Percentiles rank a stretch among this genome's conserved stretches.
Evolutionary conservation across 2,113 vertebrate species (phyloP).

Genomic region (Polyodon spathula): DNA sequence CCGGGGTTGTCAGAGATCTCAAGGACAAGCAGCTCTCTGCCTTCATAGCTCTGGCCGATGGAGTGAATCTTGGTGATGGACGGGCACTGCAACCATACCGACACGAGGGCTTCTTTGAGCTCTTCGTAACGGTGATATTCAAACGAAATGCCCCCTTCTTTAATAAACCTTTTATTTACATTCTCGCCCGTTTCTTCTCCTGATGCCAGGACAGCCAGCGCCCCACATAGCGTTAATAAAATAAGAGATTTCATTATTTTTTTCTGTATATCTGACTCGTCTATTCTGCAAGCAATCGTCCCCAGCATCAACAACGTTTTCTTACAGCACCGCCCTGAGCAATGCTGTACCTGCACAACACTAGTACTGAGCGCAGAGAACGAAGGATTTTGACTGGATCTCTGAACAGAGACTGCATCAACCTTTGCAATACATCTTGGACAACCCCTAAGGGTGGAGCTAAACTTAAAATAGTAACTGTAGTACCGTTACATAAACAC

Average conservation of each 20-base stretch:
- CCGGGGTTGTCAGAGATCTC: constrained; percentile 91
- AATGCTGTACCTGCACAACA: neutral
- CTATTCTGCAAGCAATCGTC: neutral
- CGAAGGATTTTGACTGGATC: no score
- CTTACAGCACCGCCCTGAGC: constrained; percentile 32
- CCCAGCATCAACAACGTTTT: constrained; percentile 22
- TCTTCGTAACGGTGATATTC: constrained; percentile 95
- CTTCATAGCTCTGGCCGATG: constrained; percentile 84
- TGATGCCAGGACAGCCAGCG: constrained; percentile 29
- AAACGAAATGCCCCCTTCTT: constrained; percentile 73
- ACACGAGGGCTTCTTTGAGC: constrained; percentile 88
- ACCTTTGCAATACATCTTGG: no score
- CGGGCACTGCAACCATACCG: constrained; percentile 93
- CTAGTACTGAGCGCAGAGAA: no score
- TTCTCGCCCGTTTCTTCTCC: constrained; percentile 20
- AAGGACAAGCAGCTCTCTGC: constrained; percentile 83
- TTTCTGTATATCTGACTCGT: neutral
- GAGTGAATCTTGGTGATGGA: constrained; percentile 91
- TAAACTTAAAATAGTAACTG: no score
- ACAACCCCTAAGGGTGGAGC: no score
- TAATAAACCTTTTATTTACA: constrained; percentile 31
- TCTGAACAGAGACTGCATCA: no score
- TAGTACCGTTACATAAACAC: no score
- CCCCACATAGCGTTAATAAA: constrained; percentile 40
- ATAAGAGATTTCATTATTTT: constrained; percentile 37